A percentile compares a stretch with the other conserved stretches of the same genome.
These are phyloP conservation scores for Meliscaeva auricollis DNA, from an alignment of 2,888 invertebrate species.

Conservation along the genomic window DNA sequence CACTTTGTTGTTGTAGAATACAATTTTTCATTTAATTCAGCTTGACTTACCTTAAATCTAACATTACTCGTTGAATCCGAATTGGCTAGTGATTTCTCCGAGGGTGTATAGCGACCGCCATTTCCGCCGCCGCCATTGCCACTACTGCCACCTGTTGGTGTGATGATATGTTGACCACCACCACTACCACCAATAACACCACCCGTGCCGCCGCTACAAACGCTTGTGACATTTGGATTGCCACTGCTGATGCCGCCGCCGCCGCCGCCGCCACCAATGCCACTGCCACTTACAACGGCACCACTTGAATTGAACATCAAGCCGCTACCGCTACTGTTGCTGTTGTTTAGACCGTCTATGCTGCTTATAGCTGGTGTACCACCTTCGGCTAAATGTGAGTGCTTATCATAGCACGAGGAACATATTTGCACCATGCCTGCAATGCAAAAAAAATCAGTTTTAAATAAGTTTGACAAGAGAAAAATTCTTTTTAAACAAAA, in stretches of 20 bases:
- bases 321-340: constrained; percentile 72
- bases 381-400: constrained; percentile 85
- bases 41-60: constrained; percentile 82
- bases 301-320: constrained; percentile 69
- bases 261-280: constrained; percentile 68
- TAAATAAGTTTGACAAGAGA: background rate
- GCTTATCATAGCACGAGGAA: constrained; percentile 92
- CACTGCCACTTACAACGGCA: constrained; percentile 60
- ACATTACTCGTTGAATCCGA: constrained; percentile 83
- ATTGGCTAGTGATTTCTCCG: constrained; percentile 83
- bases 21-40: constrained; percentile 8
- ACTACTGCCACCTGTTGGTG: constrained; percentile 31
- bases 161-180: constrained; percentile 38
- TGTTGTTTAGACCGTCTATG: constrained; percentile 76
- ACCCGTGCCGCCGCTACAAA: constrained; percentile 60
- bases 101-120: constrained; percentile 82
- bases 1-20: background rate
- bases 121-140: constrained; percentile 63
- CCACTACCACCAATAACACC: constrained; percentile 34
- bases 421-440: constrained; percentile 93
- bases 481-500: background rate
- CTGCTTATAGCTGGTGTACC: constrained; percentile 79
- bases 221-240: constrained; percentile 78
- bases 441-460: constrained; percentile 31
- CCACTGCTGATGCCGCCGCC: constrained; percentile 75